phyloP scores from a whole-genome alignment of 2,888 invertebrate genomes.

The Mimumesa dahlbomi region DNA sequence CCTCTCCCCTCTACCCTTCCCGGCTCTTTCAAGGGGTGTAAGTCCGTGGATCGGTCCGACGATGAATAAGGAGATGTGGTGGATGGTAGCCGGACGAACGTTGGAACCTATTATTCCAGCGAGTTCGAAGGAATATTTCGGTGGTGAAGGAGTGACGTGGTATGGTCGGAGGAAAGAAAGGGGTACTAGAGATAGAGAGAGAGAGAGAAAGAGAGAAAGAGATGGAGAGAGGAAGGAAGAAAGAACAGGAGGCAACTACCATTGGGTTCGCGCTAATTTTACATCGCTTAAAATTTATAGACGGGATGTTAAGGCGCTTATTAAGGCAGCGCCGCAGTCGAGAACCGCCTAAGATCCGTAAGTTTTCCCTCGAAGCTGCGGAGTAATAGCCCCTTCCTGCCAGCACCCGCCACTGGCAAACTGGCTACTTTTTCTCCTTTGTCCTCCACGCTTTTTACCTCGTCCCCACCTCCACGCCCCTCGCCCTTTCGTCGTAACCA shows the following conservation, averaged over 20 bases:
- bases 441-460: constrained; percentile 7
- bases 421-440: constrained; percentile 34
- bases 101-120: constrained; percentile 55
- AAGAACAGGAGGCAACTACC: constrained; percentile 39
- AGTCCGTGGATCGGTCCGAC: constrained; percentile 37
- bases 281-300: constrained; percentile 73
- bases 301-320: constrained; percentile 75
- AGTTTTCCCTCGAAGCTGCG: constrained; percentile 57
- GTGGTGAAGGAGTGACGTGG: neutral
- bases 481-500: too few relatives aligned
- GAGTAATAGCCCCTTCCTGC: constrained; percentile 60
- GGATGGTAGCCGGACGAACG: constrained; percentile 13
- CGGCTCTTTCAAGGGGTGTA: constrained; percentile 2
- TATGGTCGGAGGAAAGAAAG: neutral
- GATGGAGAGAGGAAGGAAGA: neutral
- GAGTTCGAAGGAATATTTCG: constrained; percentile 38
- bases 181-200: neutral
- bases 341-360: constrained; percentile 58
- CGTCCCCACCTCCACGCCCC: neutral
- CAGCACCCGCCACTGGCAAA: constrained; percentile 18
- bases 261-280: constrained; percentile 70
- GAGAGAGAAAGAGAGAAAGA: neutral
- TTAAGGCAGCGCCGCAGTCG: constrained; percentile 63
- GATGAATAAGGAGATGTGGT: constrained; percentile 43
- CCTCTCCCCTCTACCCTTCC: neutral